Evolutionary conservation across 2,113 vertebrate species (phyloP).

Genomic region (Hiodon alosoides): DNA sequence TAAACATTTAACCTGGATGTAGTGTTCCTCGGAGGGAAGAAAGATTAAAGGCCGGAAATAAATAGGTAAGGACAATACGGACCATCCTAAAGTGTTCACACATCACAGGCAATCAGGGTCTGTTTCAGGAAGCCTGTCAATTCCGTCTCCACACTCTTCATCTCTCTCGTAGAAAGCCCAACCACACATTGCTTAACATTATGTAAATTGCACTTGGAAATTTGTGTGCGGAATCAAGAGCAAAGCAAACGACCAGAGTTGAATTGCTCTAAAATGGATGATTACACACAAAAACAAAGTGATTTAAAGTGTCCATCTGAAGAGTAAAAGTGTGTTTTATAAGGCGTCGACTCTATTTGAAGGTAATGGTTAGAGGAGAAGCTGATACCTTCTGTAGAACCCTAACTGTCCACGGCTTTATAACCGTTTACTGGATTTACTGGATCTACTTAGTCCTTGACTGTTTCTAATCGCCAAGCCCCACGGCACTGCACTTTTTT

Average conservation of each 20-base stretch:
- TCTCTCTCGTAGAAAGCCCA: conserved; percentile 28
- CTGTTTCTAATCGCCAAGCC: too few relatives aligned
- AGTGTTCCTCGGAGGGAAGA: conserved; percentile 16
- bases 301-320: conserved; percentile 30
- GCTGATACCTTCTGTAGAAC: neutral
- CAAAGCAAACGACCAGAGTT: conserved; percentile 11
- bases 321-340: conserved; percentile 25
- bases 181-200: conserved; percentile 22
- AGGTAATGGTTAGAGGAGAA: neutral
- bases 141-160: conserved; percentile 23
- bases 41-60: conserved; percentile 28
- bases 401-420: too few relatives aligned
- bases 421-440: too few relatives aligned
- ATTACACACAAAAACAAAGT: conserved; percentile 21
- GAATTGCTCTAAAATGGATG: conserved; percentile 24
- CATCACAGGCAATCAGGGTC: neutral
- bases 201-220: conserved; percentile 23
- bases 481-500: too few relatives aligned
- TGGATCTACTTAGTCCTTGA: too few relatives aligned
- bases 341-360: conserved; percentile 34
- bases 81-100: conserved; percentile 13
- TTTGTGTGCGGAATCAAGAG: conserved; percentile 32
- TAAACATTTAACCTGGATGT: conserved; percentile 50
- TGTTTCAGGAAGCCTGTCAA: conserved; percentile 25
- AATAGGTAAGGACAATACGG: conserved; percentile 20